Base-by-base conservation (phyloP, 2,888 invertebrate species). In the Neoaliturus tenellus region DNA sequence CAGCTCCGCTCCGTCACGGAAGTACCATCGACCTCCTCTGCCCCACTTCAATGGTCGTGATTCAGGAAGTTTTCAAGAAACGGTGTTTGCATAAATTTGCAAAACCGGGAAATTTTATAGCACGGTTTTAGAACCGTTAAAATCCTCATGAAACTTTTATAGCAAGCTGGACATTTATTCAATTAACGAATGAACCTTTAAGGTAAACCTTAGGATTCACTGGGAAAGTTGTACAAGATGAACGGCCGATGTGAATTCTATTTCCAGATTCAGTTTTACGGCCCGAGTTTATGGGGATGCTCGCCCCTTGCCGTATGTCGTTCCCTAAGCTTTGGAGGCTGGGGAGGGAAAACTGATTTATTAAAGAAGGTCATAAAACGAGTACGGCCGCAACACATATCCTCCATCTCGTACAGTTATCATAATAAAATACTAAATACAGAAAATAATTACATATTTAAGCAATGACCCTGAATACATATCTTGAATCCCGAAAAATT, bases 191-290 rank as follows among this genome's bases (percentile, higher is more conserved):
- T n/a, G n/a, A n/a, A n/a, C n/a, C n/a, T n/a, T n/a, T n/a, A n/a
- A n/a, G n/a, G n/a, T n/a, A n/a, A n/a, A n/a, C n/a, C n/a, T n/a
- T n/a, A n/a, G n/a, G n/a, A n/a, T n/a, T n/a, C n/a, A n/a, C n/a
- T n/a, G n/a, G n/a, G n/a, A n/a, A n/a, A n/a, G n/a, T 35, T 35
- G 4, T 35, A 35, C 35, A 35, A 35, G 35, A 35, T 6, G 35
- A 6, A 6, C 10, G 10, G 6, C 55, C 25, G 25, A 23, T 23
- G 12, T 12, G 28, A 17, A 62, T 14, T 62, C 62, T 12, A 12
- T 62, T 62, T 62, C 5, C 28, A 31, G 28, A 62, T 62, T 62
- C 25, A 62, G 62, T 25, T 28, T 62, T 31, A 62, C 62, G 62
- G 17, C 62, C 25, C 62, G 14, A 17, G 62, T 62, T 62, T 28